A percentile compares a stretch with the other conserved stretches of the same genome.
Evolutionary conservation across 1,140 invertebrate species (phyloP).

Genomic region (Pachypeltis micranthus): DNA sequence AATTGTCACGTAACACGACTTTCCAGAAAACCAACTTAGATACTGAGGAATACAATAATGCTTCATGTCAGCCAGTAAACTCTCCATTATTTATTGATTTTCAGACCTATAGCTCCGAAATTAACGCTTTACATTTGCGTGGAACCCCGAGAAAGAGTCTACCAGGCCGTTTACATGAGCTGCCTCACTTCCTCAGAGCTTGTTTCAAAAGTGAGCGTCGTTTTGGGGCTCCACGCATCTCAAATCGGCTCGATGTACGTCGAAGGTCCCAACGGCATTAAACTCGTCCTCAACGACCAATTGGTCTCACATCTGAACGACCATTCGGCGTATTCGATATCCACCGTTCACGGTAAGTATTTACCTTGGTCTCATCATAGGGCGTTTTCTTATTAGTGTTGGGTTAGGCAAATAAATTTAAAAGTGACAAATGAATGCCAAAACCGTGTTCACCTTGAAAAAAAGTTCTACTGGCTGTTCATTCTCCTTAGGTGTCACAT

Average conservation of each 20-base stretch:
- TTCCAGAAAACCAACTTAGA: too few species aligned
- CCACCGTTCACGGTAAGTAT: slow-evolving; percentile 39
- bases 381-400: background rate
- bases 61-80: too few species aligned
- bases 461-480: background rate
- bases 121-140: slow-evolving; percentile 68
- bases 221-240: slow-evolving; percentile 43
- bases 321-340: slow-evolving; percentile 48
- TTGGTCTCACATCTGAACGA: slow-evolving; percentile 52
- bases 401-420: background rate
- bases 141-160: slow-evolving; percentile 47
- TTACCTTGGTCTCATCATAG: background rate
- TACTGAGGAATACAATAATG: too few species aligned
- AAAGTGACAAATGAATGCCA: background rate
- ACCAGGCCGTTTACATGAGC: slow-evolving; percentile 69
- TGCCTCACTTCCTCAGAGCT: slow-evolving; percentile 42
- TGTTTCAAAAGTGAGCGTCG: slow-evolving; percentile 47
- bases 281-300: slow-evolving; percentile 62
- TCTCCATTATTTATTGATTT: too few species aligned
- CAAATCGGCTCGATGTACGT: slow-evolving; percentile 52
- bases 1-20: too few species aligned
- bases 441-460: background rate
- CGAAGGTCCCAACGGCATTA: slow-evolving; percentile 61
- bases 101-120: slow-evolving; percentile 56
- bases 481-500: background rate